Conservation (phyloP, 2,113 vertebrate genomes). For the Odobenus rosmarus region DNA sequence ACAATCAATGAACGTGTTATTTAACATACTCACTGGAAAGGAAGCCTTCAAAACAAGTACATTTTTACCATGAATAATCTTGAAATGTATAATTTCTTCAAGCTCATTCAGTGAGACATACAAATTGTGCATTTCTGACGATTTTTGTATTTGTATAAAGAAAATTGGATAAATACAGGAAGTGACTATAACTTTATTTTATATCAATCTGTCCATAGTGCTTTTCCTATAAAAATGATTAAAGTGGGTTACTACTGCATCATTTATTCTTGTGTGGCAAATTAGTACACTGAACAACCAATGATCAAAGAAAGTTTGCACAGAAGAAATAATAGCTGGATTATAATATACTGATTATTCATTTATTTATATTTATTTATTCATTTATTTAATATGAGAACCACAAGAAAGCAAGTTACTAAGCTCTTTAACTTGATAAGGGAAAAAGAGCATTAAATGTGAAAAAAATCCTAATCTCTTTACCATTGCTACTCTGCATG, state of each 20-base stretch:
- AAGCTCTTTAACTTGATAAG: conserved; percentile 79
- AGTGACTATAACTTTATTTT: conserved; percentile 61
- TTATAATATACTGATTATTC: conserved; percentile 51
- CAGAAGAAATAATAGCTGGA: conserved; percentile 52
- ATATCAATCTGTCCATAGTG: conserved; percentile 59
- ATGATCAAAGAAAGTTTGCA: conserved; percentile 64
- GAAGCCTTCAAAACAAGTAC: neutral
- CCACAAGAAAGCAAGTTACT: conserved; percentile 61
- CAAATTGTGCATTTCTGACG: neutral
- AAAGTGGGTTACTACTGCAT: conserved; percentile 50
- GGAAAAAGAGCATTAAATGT: conserved; percentile 79
- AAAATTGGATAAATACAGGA: conserved; percentile 45
- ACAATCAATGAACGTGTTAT: neutral
- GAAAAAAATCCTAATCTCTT: conserved; percentile 81
- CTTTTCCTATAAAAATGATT: conserved; percentile 63
- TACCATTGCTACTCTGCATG: conserved; percentile 79
- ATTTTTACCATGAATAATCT: neutral
- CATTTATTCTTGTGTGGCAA: conserved; percentile 76
- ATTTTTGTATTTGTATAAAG: neutral
- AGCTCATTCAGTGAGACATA: neutral
- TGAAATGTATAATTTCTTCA: neutral
- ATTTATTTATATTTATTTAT: conserved; percentile 38
- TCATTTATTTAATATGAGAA: neutral
- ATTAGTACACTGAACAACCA: conserved; percentile 63
- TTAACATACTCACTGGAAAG: neutral